phyloP scores from a whole-genome alignment of 2,888 invertebrate species.

The Merodon equestris region DNA sequence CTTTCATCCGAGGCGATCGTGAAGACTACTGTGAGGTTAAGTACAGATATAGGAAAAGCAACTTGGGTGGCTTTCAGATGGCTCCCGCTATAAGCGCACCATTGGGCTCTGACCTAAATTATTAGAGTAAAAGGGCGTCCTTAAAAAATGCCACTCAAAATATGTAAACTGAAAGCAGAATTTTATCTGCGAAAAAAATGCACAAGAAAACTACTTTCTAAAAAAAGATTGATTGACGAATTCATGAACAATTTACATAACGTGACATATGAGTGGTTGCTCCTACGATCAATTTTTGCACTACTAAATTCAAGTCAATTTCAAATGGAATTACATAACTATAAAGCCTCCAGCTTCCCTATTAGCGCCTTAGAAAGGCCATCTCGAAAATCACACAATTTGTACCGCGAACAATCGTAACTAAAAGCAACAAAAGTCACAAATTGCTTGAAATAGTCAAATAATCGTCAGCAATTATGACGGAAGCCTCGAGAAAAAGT shows the following conservation, averaged over 20 bases:
- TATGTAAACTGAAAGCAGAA: no score
- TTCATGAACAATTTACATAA: no score
- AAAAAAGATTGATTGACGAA: neutral
- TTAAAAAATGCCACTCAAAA: no score
- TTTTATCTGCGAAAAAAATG: no score
- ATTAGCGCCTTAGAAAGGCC: constrained; percentile 31
- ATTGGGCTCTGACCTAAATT: no score
- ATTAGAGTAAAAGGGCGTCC: no score
- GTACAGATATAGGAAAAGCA: no score
- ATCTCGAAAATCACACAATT: constrained; percentile 2
- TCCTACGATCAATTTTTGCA: constrained; percentile 39
- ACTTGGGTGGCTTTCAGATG: no score
- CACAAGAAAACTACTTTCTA: neutral
- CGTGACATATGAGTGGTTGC: neutral
- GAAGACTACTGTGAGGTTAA: no score
- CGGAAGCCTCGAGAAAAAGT: constrained; percentile 16
- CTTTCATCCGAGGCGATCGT: no score
- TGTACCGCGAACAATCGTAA: neutral
- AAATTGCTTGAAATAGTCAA: constrained; percentile 20
- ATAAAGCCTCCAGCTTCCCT: constrained; percentile 1
- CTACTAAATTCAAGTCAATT: constrained; percentile 4
- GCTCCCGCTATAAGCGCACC: no score
- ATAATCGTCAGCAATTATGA: constrained; percentile 11
- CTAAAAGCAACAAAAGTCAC: neutral
- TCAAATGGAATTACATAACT: constrained; percentile 24